phyloP scores from a whole-genome alignment of 2,888 invertebrate genomes.

The Drosophila neotestacea region DNA sequence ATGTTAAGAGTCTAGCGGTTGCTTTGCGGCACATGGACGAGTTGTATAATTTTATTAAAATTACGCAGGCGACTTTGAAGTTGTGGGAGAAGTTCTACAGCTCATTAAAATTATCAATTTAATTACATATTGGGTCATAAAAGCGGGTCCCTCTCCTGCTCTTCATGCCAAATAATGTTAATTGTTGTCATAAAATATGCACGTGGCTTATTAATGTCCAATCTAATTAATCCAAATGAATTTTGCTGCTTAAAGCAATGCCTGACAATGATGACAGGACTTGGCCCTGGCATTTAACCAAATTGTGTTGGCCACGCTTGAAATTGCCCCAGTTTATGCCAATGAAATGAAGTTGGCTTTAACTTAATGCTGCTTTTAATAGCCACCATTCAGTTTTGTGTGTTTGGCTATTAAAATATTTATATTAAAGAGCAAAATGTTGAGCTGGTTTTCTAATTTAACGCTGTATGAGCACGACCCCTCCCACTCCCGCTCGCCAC shows the following conservation, averaged over 20 bases:
- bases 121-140: conserved; percentile 43
- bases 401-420: conserved; percentile 63
- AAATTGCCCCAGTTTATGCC: conserved; percentile 22
- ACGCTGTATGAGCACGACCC: conserved; percentile 65
- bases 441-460: conserved; percentile 68
- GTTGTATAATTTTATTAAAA: conserved; percentile 47
- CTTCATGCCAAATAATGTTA: conserved; percentile 29
- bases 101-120: conserved; percentile 43
- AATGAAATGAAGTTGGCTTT: conserved; percentile 28
- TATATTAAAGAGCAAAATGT: conserved; percentile 49
- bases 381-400: conserved; percentile 33
- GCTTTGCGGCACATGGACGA: conserved; percentile 15
- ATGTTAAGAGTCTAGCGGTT: conserved; percentile 1
- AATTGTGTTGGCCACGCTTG: conserved; percentile 26
- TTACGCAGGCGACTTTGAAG: conserved; percentile 32
- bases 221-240: conserved; percentile 49
- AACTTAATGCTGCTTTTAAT: conserved; percentile 50
- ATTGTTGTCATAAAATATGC: conserved; percentile 43
- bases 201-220: conserved; percentile 56
- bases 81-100: conserved; percentile 6
- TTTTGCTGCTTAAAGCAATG: conserved; percentile 20
- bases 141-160: not conserved
- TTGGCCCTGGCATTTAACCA: conserved; percentile 6
- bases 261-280: not conserved
- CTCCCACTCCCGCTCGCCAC: not conserved